Conservation (phyloP, 2,113 vertebrate species). For the Mystacornis crossleyi region DNA sequence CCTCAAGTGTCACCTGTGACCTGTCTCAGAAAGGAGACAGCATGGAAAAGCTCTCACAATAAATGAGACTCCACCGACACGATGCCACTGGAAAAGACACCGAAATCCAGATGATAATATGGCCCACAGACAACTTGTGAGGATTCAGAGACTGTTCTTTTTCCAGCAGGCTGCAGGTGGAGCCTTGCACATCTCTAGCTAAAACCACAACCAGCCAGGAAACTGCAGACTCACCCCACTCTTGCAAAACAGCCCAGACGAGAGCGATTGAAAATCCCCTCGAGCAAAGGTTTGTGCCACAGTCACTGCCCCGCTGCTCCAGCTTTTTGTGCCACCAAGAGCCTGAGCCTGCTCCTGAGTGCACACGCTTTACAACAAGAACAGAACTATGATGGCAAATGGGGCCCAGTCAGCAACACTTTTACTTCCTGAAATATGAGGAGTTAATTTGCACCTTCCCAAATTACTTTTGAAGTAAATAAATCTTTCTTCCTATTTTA, state of each 20-base stretch:
- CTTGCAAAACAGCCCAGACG: neutral
- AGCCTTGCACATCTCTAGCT: neutral
- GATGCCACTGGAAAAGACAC: neutral
- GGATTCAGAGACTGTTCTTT: neutral
- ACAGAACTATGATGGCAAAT: neutral
- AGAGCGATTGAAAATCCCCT: rapidly evolving
- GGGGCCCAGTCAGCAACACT: neutral
- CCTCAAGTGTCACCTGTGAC: neutral
- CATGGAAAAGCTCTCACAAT: neutral
- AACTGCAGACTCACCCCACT: neutral
- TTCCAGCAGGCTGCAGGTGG: neutral
- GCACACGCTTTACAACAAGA: neutral
- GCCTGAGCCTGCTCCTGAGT: neutral
- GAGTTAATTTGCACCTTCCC: neutral
- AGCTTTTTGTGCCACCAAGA: neutral
- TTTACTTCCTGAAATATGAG: neutral
- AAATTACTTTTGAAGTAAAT: neutral
- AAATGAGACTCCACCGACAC: neutral
- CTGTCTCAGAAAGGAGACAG: neutral
- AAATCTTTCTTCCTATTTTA: neutral
- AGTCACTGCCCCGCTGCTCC: neutral
- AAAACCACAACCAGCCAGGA: neutral
- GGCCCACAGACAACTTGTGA: neutral
- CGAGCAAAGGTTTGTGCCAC: rapidly evolving
- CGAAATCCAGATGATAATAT: neutral